Conservation (phyloP, 2,113 vertebrate species). For the Acrocephalus arundinaceus region DNA sequence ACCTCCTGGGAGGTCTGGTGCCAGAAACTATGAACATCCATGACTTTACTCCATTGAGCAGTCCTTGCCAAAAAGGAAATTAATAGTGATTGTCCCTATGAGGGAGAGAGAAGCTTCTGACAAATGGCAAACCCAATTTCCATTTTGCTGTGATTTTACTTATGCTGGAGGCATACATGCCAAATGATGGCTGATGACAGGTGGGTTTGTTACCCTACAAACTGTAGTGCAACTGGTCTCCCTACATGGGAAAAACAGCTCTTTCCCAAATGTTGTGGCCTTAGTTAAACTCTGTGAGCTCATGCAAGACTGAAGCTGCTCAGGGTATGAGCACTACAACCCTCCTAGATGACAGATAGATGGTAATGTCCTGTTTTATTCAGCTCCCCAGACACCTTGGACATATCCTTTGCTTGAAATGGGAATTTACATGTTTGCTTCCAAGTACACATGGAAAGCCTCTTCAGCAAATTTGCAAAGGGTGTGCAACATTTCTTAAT, state of each 20-base stretch:
- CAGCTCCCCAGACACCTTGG: background rate
- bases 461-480: background rate
- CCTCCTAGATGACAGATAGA: background rate
- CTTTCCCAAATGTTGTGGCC: background rate
- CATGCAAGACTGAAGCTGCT: background rate
- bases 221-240: background rate
- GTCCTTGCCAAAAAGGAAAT: slow-evolving; percentile 31
- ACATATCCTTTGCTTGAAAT: background rate
- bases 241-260: background rate
- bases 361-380: background rate
- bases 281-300: background rate
- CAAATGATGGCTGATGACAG: background rate
- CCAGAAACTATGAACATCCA: background rate
- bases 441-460: background rate
- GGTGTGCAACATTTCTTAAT: background rate
- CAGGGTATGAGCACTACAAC: background rate
- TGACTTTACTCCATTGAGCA: background rate
- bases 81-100: background rate
- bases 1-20: background rate
- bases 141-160: background rate
- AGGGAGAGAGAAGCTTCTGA: background rate
- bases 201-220: background rate
- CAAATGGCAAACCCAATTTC: background rate
- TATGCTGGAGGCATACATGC: background rate
- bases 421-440: background rate